Evolutionary conservation across 1,140 invertebrate genomes (phyloP), one percentile per base, ranked within the genome.

Genomic region (Radopholus similis): DNA sequence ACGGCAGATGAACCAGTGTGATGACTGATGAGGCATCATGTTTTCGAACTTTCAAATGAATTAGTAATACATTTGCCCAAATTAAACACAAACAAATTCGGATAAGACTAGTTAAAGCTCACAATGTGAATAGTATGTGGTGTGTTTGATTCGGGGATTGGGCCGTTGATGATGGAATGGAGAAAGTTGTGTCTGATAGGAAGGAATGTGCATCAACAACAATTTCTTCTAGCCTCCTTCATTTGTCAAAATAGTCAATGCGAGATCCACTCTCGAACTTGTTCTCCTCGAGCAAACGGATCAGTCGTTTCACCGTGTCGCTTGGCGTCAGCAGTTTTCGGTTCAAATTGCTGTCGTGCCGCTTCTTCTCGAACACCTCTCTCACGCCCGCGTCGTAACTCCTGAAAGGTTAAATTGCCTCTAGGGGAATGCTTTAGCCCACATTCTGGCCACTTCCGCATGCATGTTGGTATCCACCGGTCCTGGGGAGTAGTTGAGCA

Each of bases 401-500:
- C 85, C 37, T 86, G 84, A 76, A 91, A 8, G 49, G 64, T 18
- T 18, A 23, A 35, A 9, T 18, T 5, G 15, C 0, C 26, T n/a
- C 57, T 28, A 30, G 2, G 21, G 5, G 2, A 23, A 23, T 26
- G 32, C 32, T 13, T 23, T 32, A 51, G 38, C 6, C 11, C 40
- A 63, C 21, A 15, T 63, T 51, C 34, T 57, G 35, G 28, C 47
- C 28, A 90, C 85, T 73, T 86, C 84, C n/a, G 88, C 80, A 40
- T 89, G 88, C 92, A 97, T 96, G 54, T 91, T 88, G 0, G 93
- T 97, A 69, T 92, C 87, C 2, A 96, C 89, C 3, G 93, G 91
- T 28, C 94, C 93, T 0, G 94, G 94, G 4, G 92, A 89, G 85
- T 96, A 97, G 84, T 89, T 95, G 2, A 97, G 82, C 9, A 95